Evolutionary conservation across 2,888 invertebrate genomes (phyloP).

Genomic region (Nomada ferruginata): DNA sequence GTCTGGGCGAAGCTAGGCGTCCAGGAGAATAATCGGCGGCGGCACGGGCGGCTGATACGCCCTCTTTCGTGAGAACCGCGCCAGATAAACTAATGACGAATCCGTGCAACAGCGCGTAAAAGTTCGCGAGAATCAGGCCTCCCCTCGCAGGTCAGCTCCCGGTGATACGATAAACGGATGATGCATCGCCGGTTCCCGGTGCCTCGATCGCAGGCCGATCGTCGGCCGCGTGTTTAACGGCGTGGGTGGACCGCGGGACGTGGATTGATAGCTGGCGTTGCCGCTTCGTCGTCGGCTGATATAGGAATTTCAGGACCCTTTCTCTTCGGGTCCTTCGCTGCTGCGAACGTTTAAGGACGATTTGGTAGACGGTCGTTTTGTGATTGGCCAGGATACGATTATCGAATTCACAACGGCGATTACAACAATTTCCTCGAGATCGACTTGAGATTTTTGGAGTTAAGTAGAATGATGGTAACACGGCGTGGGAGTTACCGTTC

Average conservation of each 20-base stretch:
- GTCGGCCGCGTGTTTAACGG: not conserved
- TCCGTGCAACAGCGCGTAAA: conserved; percentile 55
- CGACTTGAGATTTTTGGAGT: no score
- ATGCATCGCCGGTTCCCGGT: conserved; percentile 33
- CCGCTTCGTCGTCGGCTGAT: not conserved
- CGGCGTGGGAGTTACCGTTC: no score
- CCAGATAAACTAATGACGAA: conserved; percentile 63
- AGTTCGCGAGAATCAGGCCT: conserved; percentile 16
- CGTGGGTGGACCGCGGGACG: conserved; percentile 49
- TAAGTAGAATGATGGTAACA: no score
- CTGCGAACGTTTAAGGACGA: not conserved
- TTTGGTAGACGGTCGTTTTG: not conserved
- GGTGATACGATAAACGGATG: conserved; percentile 56
- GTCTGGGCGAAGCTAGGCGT: conserved; percentile 56
- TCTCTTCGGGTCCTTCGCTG: no score
- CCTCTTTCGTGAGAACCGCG: conserved; percentile 36
- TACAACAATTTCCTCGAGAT: no score
- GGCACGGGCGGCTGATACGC: conserved; percentile 46
- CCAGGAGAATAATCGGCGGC: conserved; percentile 65
- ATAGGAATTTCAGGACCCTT: conserved; percentile 1
- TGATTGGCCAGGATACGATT: no score
- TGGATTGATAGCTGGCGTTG: conserved; percentile 36
- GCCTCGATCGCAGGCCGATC: conserved; percentile 8
- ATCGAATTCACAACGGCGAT: no score
- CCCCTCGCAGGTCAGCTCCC: conserved; percentile 17